Evolutionary conservation across 1,140 invertebrate species (phyloP).

Genomic region (Cydia amplana): DNA sequence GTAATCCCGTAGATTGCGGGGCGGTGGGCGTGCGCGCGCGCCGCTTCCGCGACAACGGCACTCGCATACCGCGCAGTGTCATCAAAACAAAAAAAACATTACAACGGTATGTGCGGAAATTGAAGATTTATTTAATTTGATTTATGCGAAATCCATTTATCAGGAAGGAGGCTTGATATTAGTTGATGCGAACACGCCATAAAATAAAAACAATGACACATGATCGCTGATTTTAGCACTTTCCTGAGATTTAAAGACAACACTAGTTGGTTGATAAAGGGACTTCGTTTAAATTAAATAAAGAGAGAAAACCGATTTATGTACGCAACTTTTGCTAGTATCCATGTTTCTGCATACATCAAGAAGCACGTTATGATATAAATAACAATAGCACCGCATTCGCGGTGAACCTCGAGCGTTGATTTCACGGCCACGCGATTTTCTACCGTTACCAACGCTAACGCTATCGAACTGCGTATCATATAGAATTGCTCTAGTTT

Average conservation of each 20-base stretch:
- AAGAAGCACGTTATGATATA: neutral
- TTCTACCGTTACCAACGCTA: constrained; percentile 28
- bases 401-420: constrained; percentile 22
- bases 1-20: constrained; percentile 50
- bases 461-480: constrained; percentile 15
- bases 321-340: neutral
- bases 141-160: neutral
- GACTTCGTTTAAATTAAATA: too few relatives aligned
- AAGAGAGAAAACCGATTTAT: too few relatives aligned
- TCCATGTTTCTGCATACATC: neutral
- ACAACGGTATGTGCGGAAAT: neutral
- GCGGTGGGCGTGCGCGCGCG: constrained; percentile 33
- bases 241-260: too few relatives aligned
- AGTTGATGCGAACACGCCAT: too few relatives aligned
- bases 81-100: neutral
- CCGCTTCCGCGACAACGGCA: constrained; percentile 60
- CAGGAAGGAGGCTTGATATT: too few relatives aligned
- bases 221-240: too few relatives aligned
- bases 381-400: constrained; percentile 9
- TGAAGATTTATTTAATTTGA: neutral
- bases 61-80: constrained; percentile 43
- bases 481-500: constrained; percentile 20
- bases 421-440: constrained; percentile 28
- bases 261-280: too few relatives aligned
- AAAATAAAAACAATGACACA: too few relatives aligned